A percentile compares a stretch with the other conserved stretches of the same genome.
Evolutionary conservation across 1,140 invertebrate genomes (phyloP).

Genomic region (Tetramorium parvispinum): DNA sequence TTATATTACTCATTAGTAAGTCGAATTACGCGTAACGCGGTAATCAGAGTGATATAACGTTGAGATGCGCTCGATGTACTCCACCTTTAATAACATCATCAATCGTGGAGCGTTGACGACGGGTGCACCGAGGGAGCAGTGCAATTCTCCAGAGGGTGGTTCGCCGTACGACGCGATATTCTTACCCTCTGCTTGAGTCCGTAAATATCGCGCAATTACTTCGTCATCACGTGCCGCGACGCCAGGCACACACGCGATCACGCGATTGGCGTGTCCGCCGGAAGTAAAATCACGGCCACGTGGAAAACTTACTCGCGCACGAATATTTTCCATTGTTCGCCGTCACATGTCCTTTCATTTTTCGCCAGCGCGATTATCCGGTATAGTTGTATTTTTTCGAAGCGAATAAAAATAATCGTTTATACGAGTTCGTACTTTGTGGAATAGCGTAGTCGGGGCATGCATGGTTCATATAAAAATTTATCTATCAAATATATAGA

Average conservation of each 20-base stretch:
- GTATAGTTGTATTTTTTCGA: neutral
- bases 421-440: neutral
- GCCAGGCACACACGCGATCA: constrained; percentile 72
- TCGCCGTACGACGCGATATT: constrained; percentile 50
- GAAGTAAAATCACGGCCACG: constrained; percentile 74
- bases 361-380: neutral
- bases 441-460: neutral
- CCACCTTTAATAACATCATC: constrained; percentile 55
- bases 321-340: constrained; percentile 22
- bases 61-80: neutral
- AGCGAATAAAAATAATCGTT: neutral
- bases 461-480: neutral
- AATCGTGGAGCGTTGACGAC: constrained; percentile 37
- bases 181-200: constrained; percentile 42
- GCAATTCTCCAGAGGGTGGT: constrained; percentile 46
- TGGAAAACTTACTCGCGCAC: constrained; percentile 51
- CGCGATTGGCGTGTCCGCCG: constrained; percentile 70
- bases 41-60: constrained; percentile 66
- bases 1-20: constrained; percentile 63
- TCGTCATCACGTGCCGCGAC: constrained; percentile 51
- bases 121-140: constrained; percentile 21
- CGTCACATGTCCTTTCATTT: neutral
- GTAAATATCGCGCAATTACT: constrained; percentile 46
- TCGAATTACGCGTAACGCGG: constrained; percentile 42
- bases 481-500: neutral